Conservation (phyloP, 2,888 invertebrate species). For the Flexamia atlantica region DNA sequence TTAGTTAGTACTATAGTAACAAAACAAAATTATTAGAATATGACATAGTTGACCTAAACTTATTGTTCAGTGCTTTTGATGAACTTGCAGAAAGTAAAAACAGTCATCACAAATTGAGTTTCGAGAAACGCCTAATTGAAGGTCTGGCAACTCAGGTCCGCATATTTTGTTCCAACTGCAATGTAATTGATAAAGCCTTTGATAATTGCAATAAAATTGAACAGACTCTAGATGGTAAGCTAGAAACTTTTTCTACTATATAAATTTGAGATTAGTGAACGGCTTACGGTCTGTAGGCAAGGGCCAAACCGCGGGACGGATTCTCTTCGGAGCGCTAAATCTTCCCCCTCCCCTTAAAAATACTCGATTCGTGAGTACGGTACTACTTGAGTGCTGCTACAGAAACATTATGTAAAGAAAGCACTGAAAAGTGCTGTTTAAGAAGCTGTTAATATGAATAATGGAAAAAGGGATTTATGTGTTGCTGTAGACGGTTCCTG, state of each 20-base stretch:
- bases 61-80: conserved; percentile 21
- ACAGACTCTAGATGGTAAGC: conserved; percentile 16
- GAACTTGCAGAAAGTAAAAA: conserved; percentile 49
- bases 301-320: conserved; percentile 58
- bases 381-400: conserved; percentile 8
- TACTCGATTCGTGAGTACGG: conserved; percentile 46
- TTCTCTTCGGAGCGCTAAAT: conserved; percentile 57
- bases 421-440: conserved; percentile 56
- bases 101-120: conserved; percentile 44
- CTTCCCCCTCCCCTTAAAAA: conserved; percentile 50
- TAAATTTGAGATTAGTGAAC: conserved; percentile 54
- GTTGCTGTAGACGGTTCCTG: conserved; percentile 49
- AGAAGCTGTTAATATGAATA: conserved; percentile 50
- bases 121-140: conserved; percentile 47
- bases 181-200: conserved; percentile 43
- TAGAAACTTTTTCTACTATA: conserved; percentile 48
- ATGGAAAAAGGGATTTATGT: conserved; percentile 48
- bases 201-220: conserved; percentile 30
- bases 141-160: conserved; percentile 58
- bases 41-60: conserved; percentile 58
- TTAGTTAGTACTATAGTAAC: conserved; percentile 55
- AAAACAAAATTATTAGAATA: conserved; percentile 34
- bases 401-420: conserved; percentile 46
- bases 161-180: conserved; percentile 48
- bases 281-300: conserved; percentile 55